These are phyloP conservation scores for Xiphophorus birchmanni DNA, from an alignment of 2,797 vertebrate species.

Conservation along the genomic window DNA sequence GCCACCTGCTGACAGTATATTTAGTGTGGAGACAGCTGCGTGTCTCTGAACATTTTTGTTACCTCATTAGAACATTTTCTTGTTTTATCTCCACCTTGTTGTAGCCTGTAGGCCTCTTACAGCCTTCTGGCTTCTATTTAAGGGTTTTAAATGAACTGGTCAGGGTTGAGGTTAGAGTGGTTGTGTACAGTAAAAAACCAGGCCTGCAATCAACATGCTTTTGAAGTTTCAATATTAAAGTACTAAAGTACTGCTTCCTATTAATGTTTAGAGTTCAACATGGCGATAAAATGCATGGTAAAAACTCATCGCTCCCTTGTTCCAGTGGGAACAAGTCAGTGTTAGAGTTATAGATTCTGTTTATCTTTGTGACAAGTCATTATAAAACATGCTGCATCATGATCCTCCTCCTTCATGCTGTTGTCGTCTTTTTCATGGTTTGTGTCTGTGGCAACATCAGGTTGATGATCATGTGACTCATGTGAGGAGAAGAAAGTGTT, in stretches of 20 bases:
- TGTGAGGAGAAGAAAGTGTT: too few relatives aligned
- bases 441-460: too few relatives aligned
- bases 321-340: too few relatives aligned
- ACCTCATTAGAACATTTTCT: not conserved
- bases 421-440: too few relatives aligned
- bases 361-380: not conserved
- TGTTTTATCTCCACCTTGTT: not conserved
- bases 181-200: not conserved
- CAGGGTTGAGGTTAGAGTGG: not conserved
- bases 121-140: not conserved
- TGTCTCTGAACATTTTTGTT: conserved; percentile 14
- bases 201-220: not conserved
- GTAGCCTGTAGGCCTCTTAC: not conserved
- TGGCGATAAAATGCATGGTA: not conserved
- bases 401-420: too few relatives aligned
- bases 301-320: too few relatives aligned
- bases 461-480: too few relatives aligned
- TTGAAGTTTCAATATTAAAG: not conserved
- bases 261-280: not conserved
- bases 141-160: not conserved
- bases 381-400: too few relatives aligned
- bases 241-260: not conserved
- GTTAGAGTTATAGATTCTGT: not conserved
- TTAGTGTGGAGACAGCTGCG: conserved; percentile 46
- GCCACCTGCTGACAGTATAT: conserved; percentile 60